Evolutionary conservation across 2,113 vertebrate genomes (phyloP).

Genomic region (Uria aalge): DNA sequence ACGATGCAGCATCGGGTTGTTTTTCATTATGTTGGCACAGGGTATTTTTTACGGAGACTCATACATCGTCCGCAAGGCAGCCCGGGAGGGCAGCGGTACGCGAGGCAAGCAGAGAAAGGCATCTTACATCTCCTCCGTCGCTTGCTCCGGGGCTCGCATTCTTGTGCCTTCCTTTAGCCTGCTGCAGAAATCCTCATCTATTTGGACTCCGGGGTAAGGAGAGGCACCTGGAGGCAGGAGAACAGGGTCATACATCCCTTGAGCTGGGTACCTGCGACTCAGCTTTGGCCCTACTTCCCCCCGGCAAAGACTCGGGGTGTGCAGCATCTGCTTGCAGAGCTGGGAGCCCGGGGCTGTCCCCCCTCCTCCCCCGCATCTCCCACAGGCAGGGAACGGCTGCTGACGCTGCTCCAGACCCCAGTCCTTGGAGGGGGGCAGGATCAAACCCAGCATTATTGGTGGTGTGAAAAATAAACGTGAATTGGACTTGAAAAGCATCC

Average conservation of each 20-base stretch:
- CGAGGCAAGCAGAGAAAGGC: neutral
- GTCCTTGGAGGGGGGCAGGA: neutral
- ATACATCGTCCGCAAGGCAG: neutral
- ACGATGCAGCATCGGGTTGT: neutral
- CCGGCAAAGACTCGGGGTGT: neutral
- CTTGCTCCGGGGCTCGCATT: conserved; percentile 89
- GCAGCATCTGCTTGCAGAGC: neutral
- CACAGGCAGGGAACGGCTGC: neutral
- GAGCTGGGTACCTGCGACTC: neutral
- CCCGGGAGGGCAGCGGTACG: neutral
- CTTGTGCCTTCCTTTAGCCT: conserved; percentile 88
- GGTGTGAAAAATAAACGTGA: neutral
- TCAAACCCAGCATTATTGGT: neutral
- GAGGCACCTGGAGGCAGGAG: conserved; percentile 81
- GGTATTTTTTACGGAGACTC: neutral
- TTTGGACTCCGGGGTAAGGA: conserved; percentile 91
- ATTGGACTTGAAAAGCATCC: neutral
- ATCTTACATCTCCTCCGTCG: conserved; percentile 89
- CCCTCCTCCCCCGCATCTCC: neutral
- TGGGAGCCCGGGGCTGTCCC: neutral
- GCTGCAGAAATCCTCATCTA: conserved; percentile 94
- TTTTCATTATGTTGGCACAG: neutral
- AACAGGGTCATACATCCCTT: neutral
- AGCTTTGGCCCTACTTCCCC: neutral
- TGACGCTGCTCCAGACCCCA: fast-evolving